phyloP scores from a whole-genome alignment of 1,140 invertebrate species.

The Portunus trituberculatus region DNA sequence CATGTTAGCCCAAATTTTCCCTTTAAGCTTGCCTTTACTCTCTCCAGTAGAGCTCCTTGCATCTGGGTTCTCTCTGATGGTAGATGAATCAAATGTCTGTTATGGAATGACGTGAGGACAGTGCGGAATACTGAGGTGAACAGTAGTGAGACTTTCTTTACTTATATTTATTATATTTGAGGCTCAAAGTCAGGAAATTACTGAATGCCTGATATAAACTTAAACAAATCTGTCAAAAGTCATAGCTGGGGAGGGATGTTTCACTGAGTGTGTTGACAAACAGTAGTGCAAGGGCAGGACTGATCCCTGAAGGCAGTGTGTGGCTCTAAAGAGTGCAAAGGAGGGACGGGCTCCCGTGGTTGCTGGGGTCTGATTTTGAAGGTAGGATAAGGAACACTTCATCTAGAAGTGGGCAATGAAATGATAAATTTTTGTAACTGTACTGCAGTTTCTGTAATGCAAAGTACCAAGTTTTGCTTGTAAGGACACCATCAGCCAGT shows the following conservation, averaged over 20 bases:
- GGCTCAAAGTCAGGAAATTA: background rate
- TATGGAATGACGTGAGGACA: constrained; percentile 15
- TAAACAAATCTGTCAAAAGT: background rate
- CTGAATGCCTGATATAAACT: background rate
- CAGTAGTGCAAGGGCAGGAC: background rate
- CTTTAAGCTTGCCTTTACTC: constrained; percentile 51
- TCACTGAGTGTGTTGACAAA: background rate
- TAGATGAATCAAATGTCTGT: constrained; percentile 36
- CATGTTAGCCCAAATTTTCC: background rate
- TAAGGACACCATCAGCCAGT: background rate
- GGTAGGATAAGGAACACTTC: background rate
- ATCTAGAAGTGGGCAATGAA: too few species aligned
- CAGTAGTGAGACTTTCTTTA: background rate
- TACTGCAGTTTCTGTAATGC: too few species aligned
- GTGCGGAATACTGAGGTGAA: constrained; percentile 1
- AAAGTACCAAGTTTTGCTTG: background rate
- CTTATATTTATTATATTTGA: background rate
- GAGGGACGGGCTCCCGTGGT: background rate
- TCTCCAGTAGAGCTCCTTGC: constrained; percentile 44
- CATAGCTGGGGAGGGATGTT: background rate
- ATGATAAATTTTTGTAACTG: too few species aligned
- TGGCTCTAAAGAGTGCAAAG: background rate
- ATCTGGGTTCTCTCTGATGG: constrained; percentile 36
- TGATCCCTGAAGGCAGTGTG: background rate
- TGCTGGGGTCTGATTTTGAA: background rate